Conservation (phyloP, 2,888 invertebrate genomes). For the Lacanobia wlatinum region DNA sequence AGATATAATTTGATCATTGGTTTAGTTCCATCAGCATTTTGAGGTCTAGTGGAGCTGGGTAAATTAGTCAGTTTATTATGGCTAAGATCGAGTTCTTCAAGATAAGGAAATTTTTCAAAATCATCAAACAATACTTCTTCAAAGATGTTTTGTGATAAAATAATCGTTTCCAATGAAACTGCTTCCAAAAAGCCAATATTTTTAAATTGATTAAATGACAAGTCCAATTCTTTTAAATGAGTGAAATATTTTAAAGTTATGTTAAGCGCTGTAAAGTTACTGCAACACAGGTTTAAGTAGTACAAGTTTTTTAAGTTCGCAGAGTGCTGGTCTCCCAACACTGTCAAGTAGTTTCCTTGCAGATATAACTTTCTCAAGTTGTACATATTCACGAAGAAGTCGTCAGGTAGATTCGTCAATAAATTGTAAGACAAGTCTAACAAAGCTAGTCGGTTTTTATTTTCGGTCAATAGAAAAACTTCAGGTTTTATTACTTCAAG, state of each 20-base stretch:
- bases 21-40: slow-evolving; percentile 2
- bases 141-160: slow-evolving; percentile 53
- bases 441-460: slow-evolving; percentile 40
- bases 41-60: background rate
- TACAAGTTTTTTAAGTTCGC: slow-evolving; percentile 40
- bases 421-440: slow-evolving; percentile 60
- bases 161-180: slow-evolving; percentile 23
- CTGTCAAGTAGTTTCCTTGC: slow-evolving; percentile 53
- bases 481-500: slow-evolving; percentile 40
- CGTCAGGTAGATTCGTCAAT: slow-evolving; percentile 39
- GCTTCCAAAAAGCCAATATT: background rate
- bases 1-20: slow-evolving; percentile 6
- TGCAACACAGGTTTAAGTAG: slow-evolving; percentile 54
- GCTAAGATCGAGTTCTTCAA: slow-evolving; percentile 38
- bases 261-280: slow-evolving; percentile 32
- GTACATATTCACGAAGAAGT: slow-evolving; percentile 42
- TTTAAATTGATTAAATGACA: slow-evolving; percentile 46
- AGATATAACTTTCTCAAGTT: slow-evolving; percentile 54
- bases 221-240: slow-evolving; percentile 43
- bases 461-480: slow-evolving; percentile 31
- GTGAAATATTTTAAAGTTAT: slow-evolving; percentile 26
- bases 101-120: slow-evolving; percentile 17
- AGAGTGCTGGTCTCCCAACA: slow-evolving; percentile 21
- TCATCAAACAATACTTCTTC: slow-evolving; percentile 9
- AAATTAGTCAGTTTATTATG: slow-evolving; percentile 42